Evolutionary conservation across 2,888 invertebrate genomes (phyloP).

Genomic region (Leptura quadrifasciata): DNA sequence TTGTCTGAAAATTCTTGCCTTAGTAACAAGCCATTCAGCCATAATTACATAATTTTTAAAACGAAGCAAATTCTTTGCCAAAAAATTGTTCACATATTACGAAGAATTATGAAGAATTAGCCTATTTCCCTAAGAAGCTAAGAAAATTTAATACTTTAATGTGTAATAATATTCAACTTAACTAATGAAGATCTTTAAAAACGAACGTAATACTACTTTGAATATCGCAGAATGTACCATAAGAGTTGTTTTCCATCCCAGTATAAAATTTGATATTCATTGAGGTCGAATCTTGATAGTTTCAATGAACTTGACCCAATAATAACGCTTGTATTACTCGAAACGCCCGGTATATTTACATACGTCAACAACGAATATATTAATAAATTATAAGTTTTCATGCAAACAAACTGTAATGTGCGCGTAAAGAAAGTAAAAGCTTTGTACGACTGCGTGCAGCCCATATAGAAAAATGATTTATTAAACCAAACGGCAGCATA

Average conservation of each 20-base stretch:
- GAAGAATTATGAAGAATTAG: too few species aligned
- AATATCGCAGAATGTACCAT: background rate
- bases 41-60: too few species aligned
- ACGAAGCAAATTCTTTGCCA: too few species aligned
- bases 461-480: background rate
- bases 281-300: conserved; percentile 15
- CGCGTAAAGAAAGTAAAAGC: conserved; percentile 7
- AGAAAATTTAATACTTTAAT: background rate
- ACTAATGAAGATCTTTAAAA: conserved; percentile 17
- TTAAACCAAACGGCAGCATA: background rate
- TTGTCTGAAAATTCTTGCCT: too few species aligned
- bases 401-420: conserved; percentile 1
- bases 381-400: conserved; percentile 60
- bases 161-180: conserved; percentile 19
- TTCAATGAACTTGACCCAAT: conserved; percentile 59
- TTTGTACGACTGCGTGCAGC: background rate
- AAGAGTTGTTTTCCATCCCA: conserved; percentile 9
- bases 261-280: conserved; percentile 29
- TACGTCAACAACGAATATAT: conserved; percentile 63
- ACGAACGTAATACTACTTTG: conserved; percentile 10
- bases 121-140: background rate
- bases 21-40: too few species aligned
- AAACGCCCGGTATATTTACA: conserved; percentile 60
- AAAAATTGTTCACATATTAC: too few species aligned
- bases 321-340: conserved; percentile 52